These are phyloP conservation scores for Chamaea fasciata DNA, from an alignment of 2,113 vertebrate species.

Conservation along the genomic window DNA sequence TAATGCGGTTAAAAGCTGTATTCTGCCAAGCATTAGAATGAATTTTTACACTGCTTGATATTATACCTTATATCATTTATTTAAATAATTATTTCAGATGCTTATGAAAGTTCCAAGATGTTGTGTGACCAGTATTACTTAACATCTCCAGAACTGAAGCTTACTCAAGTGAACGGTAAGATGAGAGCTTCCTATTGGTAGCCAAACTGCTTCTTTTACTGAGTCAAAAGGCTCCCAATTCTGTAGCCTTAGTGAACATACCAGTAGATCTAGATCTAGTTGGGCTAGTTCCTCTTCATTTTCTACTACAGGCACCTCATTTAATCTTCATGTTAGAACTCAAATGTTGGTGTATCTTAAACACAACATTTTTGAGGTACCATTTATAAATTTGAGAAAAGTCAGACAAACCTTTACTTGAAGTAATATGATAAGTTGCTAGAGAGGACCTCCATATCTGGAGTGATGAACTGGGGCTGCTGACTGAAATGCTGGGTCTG, in stretches of 20 bases:
- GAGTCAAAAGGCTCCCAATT: not conserved
- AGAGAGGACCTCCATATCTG: not conserved
- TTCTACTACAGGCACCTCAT: not conserved
- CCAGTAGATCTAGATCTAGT: not conserved
- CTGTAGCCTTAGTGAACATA: not conserved
- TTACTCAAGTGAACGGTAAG: slow-evolving; percentile 90
- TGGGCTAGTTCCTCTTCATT: not conserved
- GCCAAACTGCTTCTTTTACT: not conserved
- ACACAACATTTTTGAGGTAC: not conserved
- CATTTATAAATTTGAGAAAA: not conserved
- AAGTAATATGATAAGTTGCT: not conserved
- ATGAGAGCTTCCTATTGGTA: not conserved
- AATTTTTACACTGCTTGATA: not conserved
- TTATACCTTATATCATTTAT: not conserved
- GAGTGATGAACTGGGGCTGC: not conserved
- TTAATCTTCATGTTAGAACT: not conserved
- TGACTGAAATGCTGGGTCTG: not conserved
- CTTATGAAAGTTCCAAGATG: slow-evolving; percentile 88
- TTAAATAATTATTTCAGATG: slow-evolving; percentile 78
- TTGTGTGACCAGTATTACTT: slow-evolving; percentile 98
- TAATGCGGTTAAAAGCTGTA: not conserved
- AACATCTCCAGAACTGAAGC: slow-evolving; percentile 88
- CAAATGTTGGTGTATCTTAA: not conserved
- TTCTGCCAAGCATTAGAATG: not conserved
- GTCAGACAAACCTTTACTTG: not conserved